phyloP scores from a whole-genome alignment of 2,888 invertebrate genomes.

The Periphyllus acericola region DNA sequence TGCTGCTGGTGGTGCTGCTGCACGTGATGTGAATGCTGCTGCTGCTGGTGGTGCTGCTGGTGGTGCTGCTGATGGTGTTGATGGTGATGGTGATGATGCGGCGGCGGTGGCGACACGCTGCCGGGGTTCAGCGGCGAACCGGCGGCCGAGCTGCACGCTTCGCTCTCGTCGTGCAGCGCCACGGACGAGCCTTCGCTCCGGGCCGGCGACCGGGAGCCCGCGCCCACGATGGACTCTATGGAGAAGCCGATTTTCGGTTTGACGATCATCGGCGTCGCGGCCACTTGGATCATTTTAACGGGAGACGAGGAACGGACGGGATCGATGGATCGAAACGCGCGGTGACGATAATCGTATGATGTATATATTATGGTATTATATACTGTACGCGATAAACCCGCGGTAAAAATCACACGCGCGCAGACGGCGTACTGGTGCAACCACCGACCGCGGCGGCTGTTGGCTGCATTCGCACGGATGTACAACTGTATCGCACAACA shows the following conservation, averaged over 20 bases:
- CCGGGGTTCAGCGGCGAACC: conserved; percentile 68
- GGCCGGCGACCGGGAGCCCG: conserved; percentile 67
- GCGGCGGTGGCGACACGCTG: conserved; percentile 64
- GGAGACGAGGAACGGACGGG: no score
- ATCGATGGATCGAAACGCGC: neutral
- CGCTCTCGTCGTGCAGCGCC: conserved; percentile 61
- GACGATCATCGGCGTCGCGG: conserved; percentile 78
- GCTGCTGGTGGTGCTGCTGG: neutral
- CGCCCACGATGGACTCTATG: conserved; percentile 91
- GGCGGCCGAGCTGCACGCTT: conserved; percentile 62
- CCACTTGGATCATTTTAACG: conserved; percentile 58
- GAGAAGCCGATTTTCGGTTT: conserved; percentile 95
- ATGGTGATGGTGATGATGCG: conserved; percentile 31
- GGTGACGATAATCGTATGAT: no score
- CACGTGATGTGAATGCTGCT: neutral
- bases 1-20: conserved; percentile 27
- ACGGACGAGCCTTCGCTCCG: conserved; percentile 64
- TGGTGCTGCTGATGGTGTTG: neutral
- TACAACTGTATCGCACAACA: neutral
- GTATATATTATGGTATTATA: no score
- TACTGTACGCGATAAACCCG: neutral
- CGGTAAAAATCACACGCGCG: neutral
- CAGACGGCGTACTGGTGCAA: neutral
- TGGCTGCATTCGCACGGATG: neutral
- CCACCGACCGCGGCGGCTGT: neutral